Evolutionary conservation across 92 coral and sea anemone genomes (phyloP), one percentile per base, ranked within the genome.

Genomic region (Epizoanthus illoricatus): DNA sequence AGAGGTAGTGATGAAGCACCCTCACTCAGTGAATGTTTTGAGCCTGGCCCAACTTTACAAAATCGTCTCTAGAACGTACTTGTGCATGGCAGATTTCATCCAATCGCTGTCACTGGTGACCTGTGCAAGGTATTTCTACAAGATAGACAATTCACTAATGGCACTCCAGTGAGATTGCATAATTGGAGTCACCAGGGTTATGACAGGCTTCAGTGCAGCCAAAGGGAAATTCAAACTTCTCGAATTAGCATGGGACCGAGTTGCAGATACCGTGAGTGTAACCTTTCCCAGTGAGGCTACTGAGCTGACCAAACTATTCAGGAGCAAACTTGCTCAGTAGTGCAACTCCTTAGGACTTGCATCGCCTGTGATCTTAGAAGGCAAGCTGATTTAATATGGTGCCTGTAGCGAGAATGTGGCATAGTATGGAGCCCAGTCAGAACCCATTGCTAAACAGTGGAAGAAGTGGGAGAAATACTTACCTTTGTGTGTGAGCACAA

Each of bases 271-370:
- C 5, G 16, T 71, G 33, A 90, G 56, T 7, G 87, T 74, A 20
- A 74, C 67, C 60, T 62, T 80, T 71, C 91, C 91, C 18, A 6
- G 43, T 16, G 81, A 81, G 9, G 43, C 73, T 17, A 85, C 73
- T 7, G 17, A 21, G n/a, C 89, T 83, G 13, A 90, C 88, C 86
- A n/a, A n/a, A n/a, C n/a, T n/a, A n/a, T n/a, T n/a, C n/a, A n/a
- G n/a, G n/a, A n/a, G n/a, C 2, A 88, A 84, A 39, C 65, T 91
- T 17, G 90, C 87, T 6, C 84, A 69, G 86, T 17, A 76, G 21
- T 91, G 85, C 81, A 88, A 91, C 88, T 90, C 94, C 45, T 91
- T 91, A 62, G 91, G 90, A 0, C 73, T 91, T 42, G 90, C 73
- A 12, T 69, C 80, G 49, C 89, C 92, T 63, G 4, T 85, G 7